Evolutionary conservation across 1,140 invertebrate genomes (phyloP).

Genomic region (Atta cephalotes): DNA sequence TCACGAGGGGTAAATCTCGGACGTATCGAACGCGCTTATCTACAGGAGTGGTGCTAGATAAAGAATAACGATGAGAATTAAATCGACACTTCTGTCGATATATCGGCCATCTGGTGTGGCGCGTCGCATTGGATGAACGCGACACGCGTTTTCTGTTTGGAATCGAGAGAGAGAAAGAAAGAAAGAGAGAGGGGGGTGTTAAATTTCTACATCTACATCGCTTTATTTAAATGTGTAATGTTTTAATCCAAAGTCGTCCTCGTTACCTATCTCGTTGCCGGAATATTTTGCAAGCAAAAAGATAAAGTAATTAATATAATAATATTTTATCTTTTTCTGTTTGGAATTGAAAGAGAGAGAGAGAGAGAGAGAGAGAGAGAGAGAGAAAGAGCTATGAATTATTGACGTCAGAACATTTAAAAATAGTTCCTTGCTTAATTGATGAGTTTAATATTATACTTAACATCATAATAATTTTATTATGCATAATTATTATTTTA

Average conservation of each 20-base stretch:
- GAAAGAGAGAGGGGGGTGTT: background rate
- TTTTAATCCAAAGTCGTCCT: slow-evolving; percentile 8
- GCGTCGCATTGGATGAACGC: slow-evolving; percentile 29
- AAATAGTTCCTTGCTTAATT: slow-evolving; percentile 27
- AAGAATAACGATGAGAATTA: slow-evolving; percentile 58
- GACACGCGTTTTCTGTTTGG: slow-evolving; percentile 38
- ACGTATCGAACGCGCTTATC: slow-evolving; percentile 59
- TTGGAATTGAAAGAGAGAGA: too few species aligned
- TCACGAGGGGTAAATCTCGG: slow-evolving; percentile 41
- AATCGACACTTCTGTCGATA: slow-evolving; percentile 69
- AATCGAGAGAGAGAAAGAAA: background rate
- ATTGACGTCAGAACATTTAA: background rate
- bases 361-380: too few species aligned
- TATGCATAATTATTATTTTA: background rate
- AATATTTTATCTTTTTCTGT: too few species aligned
- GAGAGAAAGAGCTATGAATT: background rate
- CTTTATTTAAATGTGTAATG: slow-evolving; percentile 22
- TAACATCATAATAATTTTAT: slow-evolving; percentile 13
- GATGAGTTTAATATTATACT: background rate
- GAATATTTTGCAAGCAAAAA: background rate
- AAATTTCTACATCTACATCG: background rate
- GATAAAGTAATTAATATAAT: too few species aligned
- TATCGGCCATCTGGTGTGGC: slow-evolving; percentile 31
- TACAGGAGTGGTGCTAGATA: slow-evolving; percentile 42
- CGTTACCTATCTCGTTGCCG: background rate